phyloP scores from a whole-genome alignment of 2,113 vertebrate species.

The Chascanopsetta lugubris region DNA sequence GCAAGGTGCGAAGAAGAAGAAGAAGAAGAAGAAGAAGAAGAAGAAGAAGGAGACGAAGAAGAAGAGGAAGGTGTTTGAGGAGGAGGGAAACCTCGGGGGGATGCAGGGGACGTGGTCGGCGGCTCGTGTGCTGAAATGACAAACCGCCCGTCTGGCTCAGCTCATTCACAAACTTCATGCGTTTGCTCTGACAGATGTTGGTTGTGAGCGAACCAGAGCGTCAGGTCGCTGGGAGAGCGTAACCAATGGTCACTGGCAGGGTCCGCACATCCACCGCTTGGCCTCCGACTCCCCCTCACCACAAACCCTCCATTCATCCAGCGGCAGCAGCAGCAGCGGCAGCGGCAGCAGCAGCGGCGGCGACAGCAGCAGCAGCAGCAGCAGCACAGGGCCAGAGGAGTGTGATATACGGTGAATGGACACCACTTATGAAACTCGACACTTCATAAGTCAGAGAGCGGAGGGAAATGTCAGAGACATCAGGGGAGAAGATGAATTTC shows the following conservation, averaged over 20 bases:
- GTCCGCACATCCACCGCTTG: constrained; percentile 47
- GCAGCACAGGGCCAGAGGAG: constrained; percentile 13
- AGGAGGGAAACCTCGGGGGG: constrained; percentile 66
- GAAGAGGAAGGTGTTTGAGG: constrained; percentile 67
- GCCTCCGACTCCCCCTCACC: constrained; percentile 46
- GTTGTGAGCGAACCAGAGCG: constrained; percentile 27
- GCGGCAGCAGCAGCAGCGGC: too few species aligned
- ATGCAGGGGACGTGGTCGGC: constrained; percentile 71
- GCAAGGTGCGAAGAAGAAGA: constrained; percentile 72
- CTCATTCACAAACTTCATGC: constrained; percentile 43
- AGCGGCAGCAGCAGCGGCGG: too few species aligned
- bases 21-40: too few species aligned
- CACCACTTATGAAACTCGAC: constrained; percentile 3
- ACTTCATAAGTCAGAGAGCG: neutral
- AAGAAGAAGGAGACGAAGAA: too few species aligned
- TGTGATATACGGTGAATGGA: constrained; percentile 10
- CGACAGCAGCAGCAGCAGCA: too few species aligned
- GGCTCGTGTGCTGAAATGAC: constrained; percentile 67
- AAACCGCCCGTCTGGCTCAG: constrained; percentile 57
- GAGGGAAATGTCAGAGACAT: neutral
- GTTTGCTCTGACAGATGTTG: constrained; percentile 61
- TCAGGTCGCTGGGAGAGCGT: constrained; percentile 30
- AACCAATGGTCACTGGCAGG: constrained; percentile 49
- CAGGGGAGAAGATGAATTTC: neutral
- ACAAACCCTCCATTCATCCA: constrained; percentile 65